Evolutionary conservation across 1,140 invertebrate genomes (phyloP), one percentile per base, ranked within the genome.

Genomic region (Cydia splendana): DNA sequence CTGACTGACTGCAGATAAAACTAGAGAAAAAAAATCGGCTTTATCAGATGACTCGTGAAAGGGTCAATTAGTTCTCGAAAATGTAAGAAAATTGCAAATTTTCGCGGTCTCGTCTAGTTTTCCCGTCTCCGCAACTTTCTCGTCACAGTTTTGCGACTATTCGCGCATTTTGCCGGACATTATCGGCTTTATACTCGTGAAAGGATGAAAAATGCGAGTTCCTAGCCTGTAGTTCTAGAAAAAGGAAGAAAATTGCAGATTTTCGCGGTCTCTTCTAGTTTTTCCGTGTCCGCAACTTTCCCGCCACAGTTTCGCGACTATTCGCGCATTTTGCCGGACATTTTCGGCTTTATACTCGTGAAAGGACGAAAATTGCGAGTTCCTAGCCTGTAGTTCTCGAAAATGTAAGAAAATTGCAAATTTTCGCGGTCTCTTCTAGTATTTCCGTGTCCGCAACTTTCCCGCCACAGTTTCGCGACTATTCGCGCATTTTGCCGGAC

Each of bases 321-420:
- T 65, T 67, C 65, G 65, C 65, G 65, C 24, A 9, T 65, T 38
- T 65, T 30, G 65, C 65, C 30, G 65, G 62, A 67, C 65, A 67
- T 30, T 67, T 38, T 38, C 34, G 6, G 34, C 5, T 38, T 38
- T 38, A 38, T 24, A 24, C 30, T 34, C 30, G 30, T 34, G 30
- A 34, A 34, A 34, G 30, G 30, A 0, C 3, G n/a, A n/a, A n/a
- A n/a, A n/a, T n/a, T n/a, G n/a, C n/a, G n/a, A n/a, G n/a, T n/a
- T n/a, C n/a, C n/a, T n/a, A n/a, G n/a, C n/a, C n/a, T n/a, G n/a
- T 42, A 42, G 38, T 10, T 2, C 38, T 42, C 1, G 9, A 42
- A 42, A 42, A 42, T 42, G 38, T 42, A 7, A 9, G 38, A 2
- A 38, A 42, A 42, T 9, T 10, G 7, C 7, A 42, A 42, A 9